phyloP scores from a whole-genome alignment of 2,888 invertebrate species.

The Ernsta delagoae region DNA sequence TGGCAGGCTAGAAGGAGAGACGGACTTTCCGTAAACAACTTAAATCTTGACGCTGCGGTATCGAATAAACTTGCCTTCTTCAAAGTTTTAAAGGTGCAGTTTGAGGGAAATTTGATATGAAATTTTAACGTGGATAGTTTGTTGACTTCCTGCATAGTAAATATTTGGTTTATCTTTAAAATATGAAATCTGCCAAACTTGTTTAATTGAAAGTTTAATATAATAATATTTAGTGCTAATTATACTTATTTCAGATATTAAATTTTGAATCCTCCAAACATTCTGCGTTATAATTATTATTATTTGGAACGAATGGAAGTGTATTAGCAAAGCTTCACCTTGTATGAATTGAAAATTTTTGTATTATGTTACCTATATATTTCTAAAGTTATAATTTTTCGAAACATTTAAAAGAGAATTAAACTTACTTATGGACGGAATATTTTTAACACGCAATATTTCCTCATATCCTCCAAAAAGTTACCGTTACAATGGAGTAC shows the following conservation, averaged over 20 bases:
- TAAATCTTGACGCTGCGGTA: constrained; percentile 57
- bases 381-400: neutral
- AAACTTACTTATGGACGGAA: neutral
- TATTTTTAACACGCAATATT: constrained; percentile 1
- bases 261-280: too few relatives aligned
- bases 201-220: neutral
- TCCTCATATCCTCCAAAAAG: constrained; percentile 21
- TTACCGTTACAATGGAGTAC: constrained; percentile 17
- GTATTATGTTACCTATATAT: too few relatives aligned
- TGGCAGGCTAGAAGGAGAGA: neutral
- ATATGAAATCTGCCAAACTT: neutral
- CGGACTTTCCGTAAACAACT: constrained; percentile 9
- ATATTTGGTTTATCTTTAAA: constrained; percentile 8
- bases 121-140: constrained; percentile 31
- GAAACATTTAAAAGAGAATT: neutral
- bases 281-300: too few relatives aligned
- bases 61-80: constrained; percentile 40
- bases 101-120: constrained; percentile 32
- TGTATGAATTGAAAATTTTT: too few relatives aligned
- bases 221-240: too few relatives aligned
- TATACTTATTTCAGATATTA: too few relatives aligned
- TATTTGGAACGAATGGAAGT: too few relatives aligned
- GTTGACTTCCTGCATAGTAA: constrained; percentile 15
- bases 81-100: constrained; percentile 29
- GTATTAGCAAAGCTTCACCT: too few relatives aligned